A percentile compares a stretch with the other conserved stretches of the same genome.
Evolutionary conservation across 2,888 invertebrate species (phyloP).

Genomic region (Caenorhabditis panamensis): DNA sequence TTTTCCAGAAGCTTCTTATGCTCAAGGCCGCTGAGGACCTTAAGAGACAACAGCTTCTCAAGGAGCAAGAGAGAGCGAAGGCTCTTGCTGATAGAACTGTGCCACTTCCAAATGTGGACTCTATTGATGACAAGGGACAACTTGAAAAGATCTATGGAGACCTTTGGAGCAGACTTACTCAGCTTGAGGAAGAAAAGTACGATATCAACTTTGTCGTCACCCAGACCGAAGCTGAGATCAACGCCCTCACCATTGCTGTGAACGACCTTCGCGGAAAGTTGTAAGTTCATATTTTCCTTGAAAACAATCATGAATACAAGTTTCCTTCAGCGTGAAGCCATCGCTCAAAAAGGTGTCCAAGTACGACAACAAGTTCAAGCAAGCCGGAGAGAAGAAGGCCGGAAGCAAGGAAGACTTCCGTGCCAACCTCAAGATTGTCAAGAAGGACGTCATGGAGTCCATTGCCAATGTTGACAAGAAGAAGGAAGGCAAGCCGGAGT

Average conservation of each 20-base stretch:
- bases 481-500: slow-evolving; percentile 81
- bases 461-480: slow-evolving; percentile 74
- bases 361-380: slow-evolving; percentile 91
- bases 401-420: slow-evolving; percentile 83
- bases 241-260: slow-evolving; percentile 98
- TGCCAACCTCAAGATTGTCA: slow-evolving; percentile 98
- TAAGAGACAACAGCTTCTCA: slow-evolving; percentile 99
- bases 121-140: slow-evolving; percentile 87
- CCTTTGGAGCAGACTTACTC: slow-evolving; percentile 85
- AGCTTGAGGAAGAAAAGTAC: slow-evolving; percentile 86
- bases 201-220: slow-evolving; percentile 95
- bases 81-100: slow-evolving; percentile 94
- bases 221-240: slow-evolving; percentile 86
- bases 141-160: slow-evolving; percentile 79
- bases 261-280: slow-evolving; percentile 99
- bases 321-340: slow-evolving; percentile 77
- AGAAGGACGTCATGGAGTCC: slow-evolving; percentile 87
- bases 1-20: slow-evolving; percentile 93
- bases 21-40: slow-evolving; percentile 99
- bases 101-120: slow-evolving; percentile 91
- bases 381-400: slow-evolving; percentile 57
- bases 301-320: neutral
- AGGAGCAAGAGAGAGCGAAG: slow-evolving; percentile 97
- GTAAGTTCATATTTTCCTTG: slow-evolving; percentile 80
- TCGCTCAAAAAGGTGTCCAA: slow-evolving; percentile 97